A percentile compares a stretch with the other conserved stretches of the same genome.
These are phyloP conservation scores for Cinclus cinclus DNA, from an alignment of 2,113 vertebrate species.

Conservation along the genomic window DNA sequence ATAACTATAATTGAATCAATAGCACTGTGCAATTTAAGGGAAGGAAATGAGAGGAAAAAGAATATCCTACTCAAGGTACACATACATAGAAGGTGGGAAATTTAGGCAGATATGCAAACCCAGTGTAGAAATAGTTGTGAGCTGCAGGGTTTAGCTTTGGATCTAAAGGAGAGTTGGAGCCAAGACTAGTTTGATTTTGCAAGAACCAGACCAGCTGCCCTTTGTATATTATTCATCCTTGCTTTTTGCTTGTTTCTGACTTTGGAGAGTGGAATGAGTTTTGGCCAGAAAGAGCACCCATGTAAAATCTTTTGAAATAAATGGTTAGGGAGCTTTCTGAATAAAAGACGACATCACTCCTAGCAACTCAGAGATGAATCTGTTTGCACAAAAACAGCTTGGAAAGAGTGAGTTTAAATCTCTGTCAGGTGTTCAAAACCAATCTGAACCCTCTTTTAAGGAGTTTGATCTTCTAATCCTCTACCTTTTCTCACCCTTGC, in stretches of 20 bases:
- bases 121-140: not conserved
- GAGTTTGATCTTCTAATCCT: conserved; percentile 11
- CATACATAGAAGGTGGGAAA: not conserved
- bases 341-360: not conserved
- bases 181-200: not conserved
- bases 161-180: not conserved
- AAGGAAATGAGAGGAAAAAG: not conserved
- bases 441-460: not conserved
- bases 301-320: conserved; percentile 18
- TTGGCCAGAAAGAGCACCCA: not conserved
- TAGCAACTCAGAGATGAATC: not conserved
- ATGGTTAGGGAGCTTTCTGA: not conserved
- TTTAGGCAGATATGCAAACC: not conserved
- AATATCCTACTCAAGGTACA: not conserved
- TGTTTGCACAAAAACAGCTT: conserved; percentile 6
- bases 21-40: not conserved
- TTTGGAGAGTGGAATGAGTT: not conserved
- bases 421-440: not conserved
- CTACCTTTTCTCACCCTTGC: not conserved
- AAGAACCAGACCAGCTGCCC: not conserved
- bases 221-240: conserved; percentile 31
- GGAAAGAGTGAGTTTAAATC: not conserved
- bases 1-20: not conserved
- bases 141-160: not conserved
- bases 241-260: conserved; percentile 33